These are phyloP conservation scores for Leptarthrus brevirostris DNA, from an alignment of 2,888 invertebrate species.

Conservation along the genomic window DNA sequence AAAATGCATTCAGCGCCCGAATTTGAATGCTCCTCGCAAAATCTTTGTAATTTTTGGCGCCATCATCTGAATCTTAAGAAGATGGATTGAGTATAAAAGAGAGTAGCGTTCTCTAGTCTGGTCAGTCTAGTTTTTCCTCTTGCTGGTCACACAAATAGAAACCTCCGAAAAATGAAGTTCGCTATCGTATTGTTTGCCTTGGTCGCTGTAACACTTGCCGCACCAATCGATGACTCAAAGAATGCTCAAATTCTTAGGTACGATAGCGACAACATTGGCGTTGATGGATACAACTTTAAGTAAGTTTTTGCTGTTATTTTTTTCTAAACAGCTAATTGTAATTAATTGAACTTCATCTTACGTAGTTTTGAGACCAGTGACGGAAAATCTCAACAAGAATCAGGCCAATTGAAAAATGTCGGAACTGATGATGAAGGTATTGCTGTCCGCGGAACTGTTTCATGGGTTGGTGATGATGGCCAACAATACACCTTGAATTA, in stretches of 20 bases:
- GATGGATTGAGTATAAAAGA: slow-evolving; percentile 19
- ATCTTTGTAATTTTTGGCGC: slow-evolving; percentile 3
- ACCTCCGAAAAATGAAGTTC: slow-evolving; percentile 57
- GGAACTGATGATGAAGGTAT: slow-evolving; percentile 75
- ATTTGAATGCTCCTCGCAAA: slow-evolving; percentile 17
- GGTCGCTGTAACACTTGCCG: slow-evolving; percentile 52
- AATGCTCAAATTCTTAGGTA: slow-evolving; percentile 71
- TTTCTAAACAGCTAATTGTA: too few species aligned
- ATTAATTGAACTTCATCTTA: background rate
- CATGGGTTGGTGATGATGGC: slow-evolving; percentile 73
- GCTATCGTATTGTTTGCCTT: slow-evolving; percentile 56
- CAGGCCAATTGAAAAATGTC: slow-evolving; percentile 72
- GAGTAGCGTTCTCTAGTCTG: slow-evolving; percentile 5
- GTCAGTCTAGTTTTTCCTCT: slow-evolving; percentile 12
- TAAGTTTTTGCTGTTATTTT: slow-evolving; percentile 65
- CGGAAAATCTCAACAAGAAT: slow-evolving; percentile 73
- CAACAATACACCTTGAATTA: slow-evolving; percentile 70
- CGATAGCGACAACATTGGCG: slow-evolving; percentile 69
- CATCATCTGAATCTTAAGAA: slow-evolving; percentile 27
- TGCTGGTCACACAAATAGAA: background rate
- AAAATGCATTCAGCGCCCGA: slow-evolving; percentile 3
- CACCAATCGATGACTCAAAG: slow-evolving; percentile 60
- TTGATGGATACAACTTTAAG: slow-evolving; percentile 74
- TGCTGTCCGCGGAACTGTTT: slow-evolving; percentile 72
- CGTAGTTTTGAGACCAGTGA: slow-evolving; percentile 74